phyloP scores from a whole-genome alignment of 2,113 vertebrate genomes.

The Solenodon paradoxus region DNA sequence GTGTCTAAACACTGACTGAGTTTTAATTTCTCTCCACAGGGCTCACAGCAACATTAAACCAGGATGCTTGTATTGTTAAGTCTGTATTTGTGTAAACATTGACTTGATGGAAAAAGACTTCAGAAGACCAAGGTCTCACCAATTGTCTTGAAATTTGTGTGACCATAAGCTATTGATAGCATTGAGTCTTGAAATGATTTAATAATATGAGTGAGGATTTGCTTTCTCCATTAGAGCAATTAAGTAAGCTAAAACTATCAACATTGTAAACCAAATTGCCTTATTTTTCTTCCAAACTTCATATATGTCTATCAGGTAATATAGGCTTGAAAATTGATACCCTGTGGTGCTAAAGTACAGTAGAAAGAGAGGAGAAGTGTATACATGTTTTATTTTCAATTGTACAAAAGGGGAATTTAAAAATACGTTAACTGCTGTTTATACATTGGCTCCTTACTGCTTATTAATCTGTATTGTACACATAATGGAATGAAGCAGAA shows the following conservation, averaged over 20 bases:
- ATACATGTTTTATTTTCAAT: constrained; percentile 93
- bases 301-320: constrained; percentile 92
- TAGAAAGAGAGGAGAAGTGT: constrained; percentile 88
- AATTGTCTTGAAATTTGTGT: constrained; percentile 77
- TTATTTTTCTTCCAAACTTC: constrained; percentile 93
- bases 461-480: constrained; percentile 93
- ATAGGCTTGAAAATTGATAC: constrained; percentile 92
- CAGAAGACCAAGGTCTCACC: constrained; percentile 79
- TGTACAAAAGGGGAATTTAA: constrained; percentile 91
- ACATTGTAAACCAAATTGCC: constrained; percentile 93
- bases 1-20: neutral
- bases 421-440: constrained; percentile 90
- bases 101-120: constrained; percentile 77
- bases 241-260: constrained; percentile 89
- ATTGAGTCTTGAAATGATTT: constrained; percentile 78
- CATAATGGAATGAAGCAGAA: constrained; percentile 80
- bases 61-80: constrained; percentile 61
- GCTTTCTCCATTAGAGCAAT: constrained; percentile 87
- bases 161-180: constrained; percentile 80
- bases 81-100: constrained; percentile 72
- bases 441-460: constrained; percentile 91
- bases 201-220: constrained; percentile 82
- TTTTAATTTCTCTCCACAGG: constrained; percentile 82
- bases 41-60: constrained; percentile 94
- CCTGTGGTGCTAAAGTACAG: constrained; percentile 96